Conservation (phyloP, 2,888 invertebrate genomes). For the Melikaiella ostensackeni region DNA sequence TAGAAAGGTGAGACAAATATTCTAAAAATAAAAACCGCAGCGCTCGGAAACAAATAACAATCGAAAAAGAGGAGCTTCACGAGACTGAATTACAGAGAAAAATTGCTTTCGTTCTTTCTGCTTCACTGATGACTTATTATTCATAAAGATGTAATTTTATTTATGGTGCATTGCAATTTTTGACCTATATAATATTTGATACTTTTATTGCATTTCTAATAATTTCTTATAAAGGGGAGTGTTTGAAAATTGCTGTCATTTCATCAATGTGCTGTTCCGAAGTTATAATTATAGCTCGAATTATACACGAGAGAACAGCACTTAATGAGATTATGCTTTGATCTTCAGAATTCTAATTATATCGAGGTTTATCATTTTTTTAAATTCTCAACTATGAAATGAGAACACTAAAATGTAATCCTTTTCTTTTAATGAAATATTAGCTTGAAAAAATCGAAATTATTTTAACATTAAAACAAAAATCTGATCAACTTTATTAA, state of each 20-base stretch:
- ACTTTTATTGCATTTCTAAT: constrained; percentile 12
- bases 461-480: not conserved
- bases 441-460: not conserved
- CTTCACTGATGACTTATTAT: constrained; percentile 7
- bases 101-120: not conserved
- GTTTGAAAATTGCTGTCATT: constrained; percentile 25
- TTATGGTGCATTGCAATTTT: not conserved
- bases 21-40: not conserved
- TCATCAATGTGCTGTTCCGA: not conserved
- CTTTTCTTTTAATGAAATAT: not conserved
- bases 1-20: not conserved
- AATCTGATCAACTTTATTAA: not conserved
- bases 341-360: not conserved
- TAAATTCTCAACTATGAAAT: not conserved
- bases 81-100: constrained; percentile 20
- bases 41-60: not conserved
- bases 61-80: not conserved
- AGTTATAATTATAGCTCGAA: not conserved
- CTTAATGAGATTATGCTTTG: not conserved
- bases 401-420: not conserved
- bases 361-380: not conserved
- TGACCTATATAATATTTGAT: constrained; percentile 13
- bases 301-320: constrained; percentile 8
- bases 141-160: not conserved
- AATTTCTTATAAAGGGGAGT: constrained; percentile 14